Percentiles rank a stretch among this genome's conserved stretches.
These are phyloP conservation scores for Ceratosolen solmsi DNA, from an alignment of 1,140 invertebrate species.

Conservation along the genomic window DNA sequence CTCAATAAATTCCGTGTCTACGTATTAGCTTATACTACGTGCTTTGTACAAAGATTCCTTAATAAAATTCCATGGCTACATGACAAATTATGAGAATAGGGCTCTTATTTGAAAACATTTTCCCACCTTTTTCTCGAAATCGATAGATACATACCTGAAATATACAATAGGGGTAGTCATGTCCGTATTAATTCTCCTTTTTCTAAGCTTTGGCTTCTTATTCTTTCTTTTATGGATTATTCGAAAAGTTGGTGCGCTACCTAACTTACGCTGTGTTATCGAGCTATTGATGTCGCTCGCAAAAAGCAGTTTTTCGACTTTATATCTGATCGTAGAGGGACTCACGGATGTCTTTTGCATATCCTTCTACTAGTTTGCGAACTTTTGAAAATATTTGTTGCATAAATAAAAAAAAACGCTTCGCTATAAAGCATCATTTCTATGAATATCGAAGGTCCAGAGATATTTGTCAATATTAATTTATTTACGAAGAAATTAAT, in stretches of 20 bases:
- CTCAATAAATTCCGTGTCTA: no score
- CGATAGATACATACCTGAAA: not conserved
- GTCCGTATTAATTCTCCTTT: not conserved
- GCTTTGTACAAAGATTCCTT: no score
- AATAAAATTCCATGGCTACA: no score
- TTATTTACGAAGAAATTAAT: no score
- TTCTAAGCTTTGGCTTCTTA: not conserved
- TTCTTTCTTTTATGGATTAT: conserved; percentile 32
- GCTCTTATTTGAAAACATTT: not conserved
- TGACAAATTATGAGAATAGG: no score
- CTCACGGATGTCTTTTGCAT: not conserved
- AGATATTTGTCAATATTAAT: no score
- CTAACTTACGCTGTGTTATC: no score
- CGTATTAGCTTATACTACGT: no score
- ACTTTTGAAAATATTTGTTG: not conserved
- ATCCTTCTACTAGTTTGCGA: not conserved
- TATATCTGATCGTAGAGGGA: not conserved
- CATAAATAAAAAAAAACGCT: no score
- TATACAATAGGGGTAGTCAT: not conserved
- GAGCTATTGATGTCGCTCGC: not conserved
- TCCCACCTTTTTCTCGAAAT: not conserved
- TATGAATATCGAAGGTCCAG: no score
- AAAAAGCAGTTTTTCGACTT: not conserved
- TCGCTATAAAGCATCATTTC: no score
- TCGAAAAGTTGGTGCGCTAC: not conserved